Percentiles rank a stretch among this genome's conserved stretches.
Evolutionary conservation across 1,140 invertebrate genomes (phyloP).

Genomic region (Cydia splendana): DNA sequence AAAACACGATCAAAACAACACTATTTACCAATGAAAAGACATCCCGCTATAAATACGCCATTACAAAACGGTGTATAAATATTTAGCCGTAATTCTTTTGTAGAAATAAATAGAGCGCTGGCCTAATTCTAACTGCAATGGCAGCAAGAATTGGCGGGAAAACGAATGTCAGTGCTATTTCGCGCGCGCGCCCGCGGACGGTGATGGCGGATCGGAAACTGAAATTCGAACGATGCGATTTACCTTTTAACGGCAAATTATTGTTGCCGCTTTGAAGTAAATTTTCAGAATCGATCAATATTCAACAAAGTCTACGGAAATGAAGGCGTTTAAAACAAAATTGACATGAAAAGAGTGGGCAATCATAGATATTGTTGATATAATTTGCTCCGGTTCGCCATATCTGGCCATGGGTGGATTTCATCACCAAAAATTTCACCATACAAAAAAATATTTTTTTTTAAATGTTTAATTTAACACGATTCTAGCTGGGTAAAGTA

Average conservation of each 20-base stretch:
- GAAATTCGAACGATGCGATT: conserved; percentile 48
- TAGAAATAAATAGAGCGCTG: conserved; percentile 51
- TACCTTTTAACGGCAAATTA: conserved; percentile 45
- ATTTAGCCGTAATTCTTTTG: conserved; percentile 44
- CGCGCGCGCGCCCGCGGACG: conserved; percentile 52
- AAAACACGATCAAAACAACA: conserved; percentile 1
- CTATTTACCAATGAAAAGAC: conserved; percentile 60
- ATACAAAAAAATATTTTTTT: too few species aligned
- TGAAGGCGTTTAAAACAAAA: too few species aligned
- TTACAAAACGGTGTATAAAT: conserved; percentile 34
- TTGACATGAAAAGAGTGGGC: too few species aligned
- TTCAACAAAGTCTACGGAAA: too few species aligned
- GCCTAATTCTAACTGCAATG: conserved; percentile 8
- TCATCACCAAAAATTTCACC: too few species aligned
- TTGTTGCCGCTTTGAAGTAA: too few species aligned
- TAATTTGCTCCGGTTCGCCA: too few species aligned
- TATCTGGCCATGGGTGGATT: too few species aligned
- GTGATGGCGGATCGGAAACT: conserved; percentile 54
- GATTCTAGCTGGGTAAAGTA: too few species aligned
- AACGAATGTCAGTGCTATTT: conserved; percentile 69
- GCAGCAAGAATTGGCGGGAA: conserved; percentile 59
- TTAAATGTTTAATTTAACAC: too few species aligned
- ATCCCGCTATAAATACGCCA: conserved; percentile 48
- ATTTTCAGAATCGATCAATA: too few species aligned
- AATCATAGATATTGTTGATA: too few species aligned